Evolutionary conservation across 2,113 vertebrate species (phyloP).

Genomic region (Phoenicopterus ruber): DNA sequence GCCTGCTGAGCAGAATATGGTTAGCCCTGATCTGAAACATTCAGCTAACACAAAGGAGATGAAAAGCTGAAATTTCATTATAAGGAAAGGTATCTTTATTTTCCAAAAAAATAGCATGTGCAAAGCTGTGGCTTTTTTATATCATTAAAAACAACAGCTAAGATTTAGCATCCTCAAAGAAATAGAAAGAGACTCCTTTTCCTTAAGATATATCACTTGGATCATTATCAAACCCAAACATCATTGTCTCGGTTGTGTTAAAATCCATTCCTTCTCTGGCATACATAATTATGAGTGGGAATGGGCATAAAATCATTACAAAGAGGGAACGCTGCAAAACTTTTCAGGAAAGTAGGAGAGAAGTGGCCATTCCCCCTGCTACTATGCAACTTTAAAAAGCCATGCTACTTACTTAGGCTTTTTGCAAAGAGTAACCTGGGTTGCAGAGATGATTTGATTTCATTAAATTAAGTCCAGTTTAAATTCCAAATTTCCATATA

Average conservation of each 20-base stretch:
- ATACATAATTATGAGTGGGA: background rate
- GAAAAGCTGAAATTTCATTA: background rate
- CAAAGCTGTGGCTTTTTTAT: background rate
- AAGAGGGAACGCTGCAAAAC: background rate
- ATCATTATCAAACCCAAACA: background rate
- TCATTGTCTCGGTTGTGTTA: background rate
- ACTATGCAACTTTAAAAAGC: background rate
- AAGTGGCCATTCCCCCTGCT: background rate
- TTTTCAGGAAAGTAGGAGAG: background rate
- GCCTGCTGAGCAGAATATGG: background rate
- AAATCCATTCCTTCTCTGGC: background rate
- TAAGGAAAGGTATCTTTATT: conserved; percentile 36
- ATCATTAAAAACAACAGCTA: background rate
- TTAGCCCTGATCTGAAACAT: background rate
- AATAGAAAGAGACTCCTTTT: background rate
- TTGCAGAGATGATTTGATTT: background rate
- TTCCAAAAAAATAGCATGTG: background rate
- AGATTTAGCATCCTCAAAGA: background rate
- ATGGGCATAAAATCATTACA: background rate
- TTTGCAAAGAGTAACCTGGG: background rate
- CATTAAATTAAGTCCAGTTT: background rate
- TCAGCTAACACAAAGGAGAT: background rate
- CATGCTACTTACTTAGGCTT: background rate
- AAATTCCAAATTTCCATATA: background rate
- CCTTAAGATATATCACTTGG: background rate